Evolutionary conservation across 2,113 vertebrate species (phyloP).

Genomic region (Lepus europaeus): DNA sequence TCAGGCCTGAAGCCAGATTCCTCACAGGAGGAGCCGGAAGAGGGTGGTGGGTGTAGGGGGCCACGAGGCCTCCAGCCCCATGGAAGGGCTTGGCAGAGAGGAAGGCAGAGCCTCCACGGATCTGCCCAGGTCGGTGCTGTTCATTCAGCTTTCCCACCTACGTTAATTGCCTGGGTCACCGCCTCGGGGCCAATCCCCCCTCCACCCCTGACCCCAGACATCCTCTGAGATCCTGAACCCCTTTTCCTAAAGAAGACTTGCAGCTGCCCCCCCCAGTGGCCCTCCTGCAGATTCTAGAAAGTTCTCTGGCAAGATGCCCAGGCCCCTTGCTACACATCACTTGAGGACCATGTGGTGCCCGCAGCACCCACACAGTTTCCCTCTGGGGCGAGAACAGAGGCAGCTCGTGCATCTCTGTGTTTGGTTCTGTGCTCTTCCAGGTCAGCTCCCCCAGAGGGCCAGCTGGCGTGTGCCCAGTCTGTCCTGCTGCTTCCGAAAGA

Average conservation of each 20-base stretch:
- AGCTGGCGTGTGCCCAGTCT: background rate
- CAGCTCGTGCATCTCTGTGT: background rate
- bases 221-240: background rate
- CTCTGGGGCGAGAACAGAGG: background rate
- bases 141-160: background rate
- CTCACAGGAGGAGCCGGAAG: no score
- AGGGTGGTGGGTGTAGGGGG: background rate
- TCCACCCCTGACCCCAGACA: background rate
- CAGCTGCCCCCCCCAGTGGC: fast-evolving
- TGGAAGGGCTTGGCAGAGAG: background rate
- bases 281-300: background rate
- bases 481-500: background rate
- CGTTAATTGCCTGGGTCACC: background rate
- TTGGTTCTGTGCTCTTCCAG: background rate
- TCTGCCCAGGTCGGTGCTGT: no score
- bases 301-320: background rate
- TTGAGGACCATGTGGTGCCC: no score
- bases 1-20: background rate
- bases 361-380: no score
- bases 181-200: no score
- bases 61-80: background rate
- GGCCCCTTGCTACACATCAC: background rate
- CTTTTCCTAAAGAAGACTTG: background rate
- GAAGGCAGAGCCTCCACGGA: no score
- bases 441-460: background rate